Base-by-base conservation (phyloP, 2,113 vertebrate genomes). In the Vimba vimba region DNA sequence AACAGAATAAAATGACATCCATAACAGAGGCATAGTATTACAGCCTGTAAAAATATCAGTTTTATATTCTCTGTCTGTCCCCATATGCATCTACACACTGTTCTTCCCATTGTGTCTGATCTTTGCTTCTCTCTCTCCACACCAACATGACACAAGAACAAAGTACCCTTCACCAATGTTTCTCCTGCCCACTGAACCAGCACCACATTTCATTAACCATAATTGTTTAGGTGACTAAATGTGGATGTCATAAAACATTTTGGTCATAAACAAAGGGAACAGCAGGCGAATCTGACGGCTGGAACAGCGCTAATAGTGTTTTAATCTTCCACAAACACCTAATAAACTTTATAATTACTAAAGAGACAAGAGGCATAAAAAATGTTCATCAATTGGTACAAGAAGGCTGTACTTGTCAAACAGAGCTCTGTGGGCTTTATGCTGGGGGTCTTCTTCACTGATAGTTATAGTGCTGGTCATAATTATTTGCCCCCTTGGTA, bases 231-330 rank as follows among this genome's bases (percentile, higher is more conserved):
- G 93, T 94, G 92, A 93, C 92, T 92, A 91, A 90, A 86, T 88
- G 91, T 81, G 78, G 81, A 87, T 87, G 87, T 87, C 91, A 91
- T 94, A 93, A 95, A 94, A 90, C 90, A 93, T 80, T 88, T 90
- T 83, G 86, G 90, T 89, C 88, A 77, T 95, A 94, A 95, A 94
- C 94, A 94, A 95, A 91, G 89, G 90, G 92, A 94, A 93, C 95
- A 95, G 94, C 94, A 93, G 93, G 91, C 93, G 92, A 89, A 89
- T 87, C 86, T 91, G 92, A 88, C 78, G 27, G 90, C 88, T 90
- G 89, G 86, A 71, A 50, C 84, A 79, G 92, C 81, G 85, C 91
- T 95, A 95, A 95, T 93, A 93, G 93, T 90, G 88, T 89, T 93
- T 94, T 95, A 94, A 94, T 94, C 93, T 93, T 87, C 91, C 89